Percentiles rank a stretch among this genome's conserved stretches.
phyloP scores from a whole-genome alignment of 2,113 vertebrate species.

The Pachycephala philippinensis region DNA sequence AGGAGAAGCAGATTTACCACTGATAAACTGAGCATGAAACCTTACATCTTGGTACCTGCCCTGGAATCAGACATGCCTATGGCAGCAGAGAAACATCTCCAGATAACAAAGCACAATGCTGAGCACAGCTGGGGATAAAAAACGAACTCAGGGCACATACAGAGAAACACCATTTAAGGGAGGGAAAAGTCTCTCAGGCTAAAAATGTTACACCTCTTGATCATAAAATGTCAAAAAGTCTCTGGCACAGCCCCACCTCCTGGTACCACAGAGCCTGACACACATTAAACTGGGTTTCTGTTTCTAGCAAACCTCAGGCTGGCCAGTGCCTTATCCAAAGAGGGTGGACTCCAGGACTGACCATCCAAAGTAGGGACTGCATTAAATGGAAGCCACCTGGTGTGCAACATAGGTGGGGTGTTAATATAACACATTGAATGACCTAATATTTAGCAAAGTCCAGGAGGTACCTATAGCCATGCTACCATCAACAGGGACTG shows the following conservation, averaged over 20 bases:
- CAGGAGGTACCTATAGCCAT: neutral
- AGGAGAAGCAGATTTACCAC: neutral
- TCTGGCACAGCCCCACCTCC: neutral
- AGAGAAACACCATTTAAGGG: constrained; percentile 2
- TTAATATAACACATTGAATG: neutral
- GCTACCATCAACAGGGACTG: neutral
- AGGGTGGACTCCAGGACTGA: neutral
- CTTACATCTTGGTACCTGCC: neutral
- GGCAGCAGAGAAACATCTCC: neutral
- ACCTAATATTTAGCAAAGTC: neutral
- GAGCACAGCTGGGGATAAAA: neutral
- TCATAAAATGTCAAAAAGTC: neutral
- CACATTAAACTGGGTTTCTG: neutral
- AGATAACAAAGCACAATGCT: neutral
- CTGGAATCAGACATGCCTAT: neutral
- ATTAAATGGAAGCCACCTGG: neutral
- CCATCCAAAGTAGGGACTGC: neutral
- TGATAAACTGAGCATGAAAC: neutral
- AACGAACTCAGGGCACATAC: neutral
- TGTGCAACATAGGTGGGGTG: too few species aligned
- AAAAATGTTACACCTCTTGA: constrained; percentile 4
- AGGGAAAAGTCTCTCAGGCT: neutral
- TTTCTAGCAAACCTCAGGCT: neutral
- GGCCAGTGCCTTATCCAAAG: neutral
- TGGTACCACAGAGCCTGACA: neutral